phyloP scores from a whole-genome alignment of 2,888 invertebrate species.

The Cenopis cana region DNA sequence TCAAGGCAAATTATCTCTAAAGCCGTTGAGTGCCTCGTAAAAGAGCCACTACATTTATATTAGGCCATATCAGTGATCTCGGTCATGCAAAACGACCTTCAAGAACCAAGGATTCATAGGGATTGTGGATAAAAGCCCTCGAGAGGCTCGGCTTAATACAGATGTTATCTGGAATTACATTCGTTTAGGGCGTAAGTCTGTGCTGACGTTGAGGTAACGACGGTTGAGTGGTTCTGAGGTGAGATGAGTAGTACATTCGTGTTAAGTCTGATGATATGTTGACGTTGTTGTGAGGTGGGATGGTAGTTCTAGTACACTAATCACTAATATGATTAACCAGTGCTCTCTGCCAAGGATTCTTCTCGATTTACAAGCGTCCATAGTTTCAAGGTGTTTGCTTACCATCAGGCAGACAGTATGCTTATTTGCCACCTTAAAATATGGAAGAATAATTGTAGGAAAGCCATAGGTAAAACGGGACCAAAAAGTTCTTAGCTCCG shows the following conservation, averaged over 20 bases:
- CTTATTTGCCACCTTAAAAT: not conserved
- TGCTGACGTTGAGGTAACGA: conserved; percentile 7
- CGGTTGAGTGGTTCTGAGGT: not conserved
- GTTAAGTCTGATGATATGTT: conserved; percentile 23
- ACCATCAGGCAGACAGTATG: too few species aligned
- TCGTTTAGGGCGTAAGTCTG: conserved; percentile 39
- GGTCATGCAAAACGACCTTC: conserved; percentile 67
- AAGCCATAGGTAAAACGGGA: not conserved
- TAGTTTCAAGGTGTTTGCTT: too few species aligned
- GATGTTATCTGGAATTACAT: conserved; percentile 58
- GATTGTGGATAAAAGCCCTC: conserved; percentile 47
- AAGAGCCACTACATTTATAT: conserved; percentile 72
- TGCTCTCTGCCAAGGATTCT: too few species aligned
- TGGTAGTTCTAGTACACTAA: not conserved
- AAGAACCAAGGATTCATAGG: conserved; percentile 58
- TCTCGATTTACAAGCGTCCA: too few species aligned
- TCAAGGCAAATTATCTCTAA: conserved; percentile 71
- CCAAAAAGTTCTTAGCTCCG: not conserved
- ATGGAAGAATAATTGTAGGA: not conserved
- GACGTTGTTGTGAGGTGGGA: not conserved
- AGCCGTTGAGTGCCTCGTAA: conserved; percentile 67
- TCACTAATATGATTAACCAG: not conserved
- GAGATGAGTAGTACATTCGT: conserved; percentile 45
- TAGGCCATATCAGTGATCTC: conserved; percentile 73
- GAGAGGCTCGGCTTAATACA: conserved; percentile 53